Evolutionary conservation across 2,888 invertebrate species (phyloP), one percentile per base, ranked within the genome.

Genomic region (Trachelus iudaicus): DNA sequence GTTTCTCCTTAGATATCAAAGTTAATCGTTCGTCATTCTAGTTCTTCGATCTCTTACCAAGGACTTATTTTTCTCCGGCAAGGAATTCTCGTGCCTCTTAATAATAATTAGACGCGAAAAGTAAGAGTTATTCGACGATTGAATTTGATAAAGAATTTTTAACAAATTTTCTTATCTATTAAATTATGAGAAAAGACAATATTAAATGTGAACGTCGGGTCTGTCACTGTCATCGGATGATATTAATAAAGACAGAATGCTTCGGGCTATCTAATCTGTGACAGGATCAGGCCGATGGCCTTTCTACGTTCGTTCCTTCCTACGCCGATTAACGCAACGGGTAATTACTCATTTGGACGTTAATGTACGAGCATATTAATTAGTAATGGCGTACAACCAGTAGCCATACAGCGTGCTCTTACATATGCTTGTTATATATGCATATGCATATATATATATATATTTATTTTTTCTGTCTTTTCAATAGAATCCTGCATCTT

Each of bases 171-270:
- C 56, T 56, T 56, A 56, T 9, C 4, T 1, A 9, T 23, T 23
- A 2, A 56, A 23, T 23, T 56, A 56, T 2, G 56, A 9, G 15
- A 23, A 40, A 56, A 56, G 33, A 33, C 23, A 71, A 15, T 23
- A 69, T n/a, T 71, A 11, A 71, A 31, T 15, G 31, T 31, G 1
- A 34, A 71, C 71, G 80, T 84, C 83, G 83, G 87, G 89, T 89
- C 89, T 87, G 87, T 89, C 90, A 90, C 87, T 83, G 90, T 90
- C 90, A 85, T 87, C 84, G 82, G 80, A 84, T 85, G 89, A 89
- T 89, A 90, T 90, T 90, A 90, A 90, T 90, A 90, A 89, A 90
- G 90, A 90, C 85, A 86, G 85, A 86, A 83, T 79, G 76, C 79
- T 75, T 76, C 81, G 79, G 85, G 87, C 85, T 86, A 83, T 86